phyloP scores from a whole-genome alignment of 2,797 vertebrate species.

The Etheostoma perlongum region DNA sequence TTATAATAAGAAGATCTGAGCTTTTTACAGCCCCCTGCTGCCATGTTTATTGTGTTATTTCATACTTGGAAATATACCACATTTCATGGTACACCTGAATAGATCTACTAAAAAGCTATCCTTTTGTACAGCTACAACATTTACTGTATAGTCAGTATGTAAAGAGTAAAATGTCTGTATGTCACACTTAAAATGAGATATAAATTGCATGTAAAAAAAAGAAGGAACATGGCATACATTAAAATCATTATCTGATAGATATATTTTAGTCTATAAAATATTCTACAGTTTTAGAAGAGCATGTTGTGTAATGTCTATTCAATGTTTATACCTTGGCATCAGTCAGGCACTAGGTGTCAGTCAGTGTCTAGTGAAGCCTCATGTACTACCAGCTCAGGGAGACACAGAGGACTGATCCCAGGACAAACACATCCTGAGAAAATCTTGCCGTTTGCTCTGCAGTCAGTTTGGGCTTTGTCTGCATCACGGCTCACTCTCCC shows the following conservation, averaged over 20 bases:
- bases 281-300: not conserved
- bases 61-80: not conserved
- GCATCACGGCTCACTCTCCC: conserved; percentile 16
- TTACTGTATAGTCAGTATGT: not conserved
- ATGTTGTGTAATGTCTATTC: not conserved
- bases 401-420: conserved; percentile 28
- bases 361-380: conserved; percentile 42
- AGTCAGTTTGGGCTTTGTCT: conserved; percentile 29
- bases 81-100: conserved; percentile 5
- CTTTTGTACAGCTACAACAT: conserved; percentile 3
- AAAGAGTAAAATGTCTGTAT: not conserved
- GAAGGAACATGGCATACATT: not conserved
- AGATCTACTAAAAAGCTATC: not conserved
- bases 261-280: not conserved
- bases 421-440: conserved; percentile 41
- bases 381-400: conserved; percentile 6
- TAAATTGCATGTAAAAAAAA: not conserved
- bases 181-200: not conserved
- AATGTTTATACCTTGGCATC: conserved; percentile 35
- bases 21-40: conserved; percentile 18
- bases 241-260: not conserved
- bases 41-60: conserved; percentile 14
- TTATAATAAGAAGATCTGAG: conserved; percentile 29
- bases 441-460: conserved; percentile 47
- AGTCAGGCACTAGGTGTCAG: conserved; percentile 75